Base-by-base conservation (phyloP, 2,797 vertebrate genomes). In the Oceanodroma leucorhoa region DNA sequence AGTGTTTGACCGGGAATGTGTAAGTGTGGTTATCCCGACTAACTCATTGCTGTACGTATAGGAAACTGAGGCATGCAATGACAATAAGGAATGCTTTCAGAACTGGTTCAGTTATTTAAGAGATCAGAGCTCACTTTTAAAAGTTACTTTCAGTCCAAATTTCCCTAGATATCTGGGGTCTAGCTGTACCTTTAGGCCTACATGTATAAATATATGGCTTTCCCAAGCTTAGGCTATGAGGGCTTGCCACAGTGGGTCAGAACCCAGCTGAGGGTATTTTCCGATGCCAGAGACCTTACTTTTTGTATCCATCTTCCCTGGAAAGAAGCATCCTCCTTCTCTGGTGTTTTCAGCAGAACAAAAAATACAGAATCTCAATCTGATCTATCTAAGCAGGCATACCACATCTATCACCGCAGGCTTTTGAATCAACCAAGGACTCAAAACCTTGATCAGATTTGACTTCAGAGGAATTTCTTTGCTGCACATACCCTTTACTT, bases 351-450 rank as follows among this genome's bases (percentile, higher is more conserved):
- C 65, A 89, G 61, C 75, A 76, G 83, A 95, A 89, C n/a, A 72
- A 86, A 71, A 92, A 51, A 21, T 48, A 54, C 3, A 91, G 57
- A 89, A 75, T 83, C 50, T 94, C 70, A 89, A 64, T 92, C 95
- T 92, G 69, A 93, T 95, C 76, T 92, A 66, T 93, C 58, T 92
- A 85, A 92, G 62, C 43, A 90, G 84, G 51, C 54, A 83, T 64
- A 93, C 93, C 96, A 94, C 91, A 96, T 93, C 91, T 90, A 15
- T 95, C 73, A 93, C 95, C 65, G 3, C 93, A 93, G 67, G 46
- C 70, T 94, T 95, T 89, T 97, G 94, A 96, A 96, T 87, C 60
- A 96, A 90, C 75, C 84, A 85, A 95, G 82, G 83, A 83, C 51
- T 46, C 79, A 94, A 94, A 85, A 61, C 82, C 73, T 93, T 84